Base-by-base conservation (phyloP, 1,140 invertebrate genomes). In the Papilio dardanus region DNA sequence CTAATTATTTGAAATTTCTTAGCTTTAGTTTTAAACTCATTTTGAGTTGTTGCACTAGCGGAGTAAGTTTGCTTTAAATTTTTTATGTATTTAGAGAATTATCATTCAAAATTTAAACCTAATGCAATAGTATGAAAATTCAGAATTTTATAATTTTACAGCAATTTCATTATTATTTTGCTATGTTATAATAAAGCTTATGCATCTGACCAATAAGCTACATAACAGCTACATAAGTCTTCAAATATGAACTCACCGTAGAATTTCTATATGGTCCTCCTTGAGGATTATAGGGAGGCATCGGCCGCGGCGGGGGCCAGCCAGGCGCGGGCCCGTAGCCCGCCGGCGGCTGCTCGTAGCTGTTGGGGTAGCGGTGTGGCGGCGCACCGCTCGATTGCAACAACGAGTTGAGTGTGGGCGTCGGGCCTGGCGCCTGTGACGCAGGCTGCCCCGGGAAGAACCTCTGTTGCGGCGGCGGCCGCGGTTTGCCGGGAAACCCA, bases 351-450 rank as follows among this genome's bases (percentile, higher is more conserved):
- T 92, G 92, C 10, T 93, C 92, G 83, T 93, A 93, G 80, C 89
- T 91, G 77, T 92, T 93, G 81, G 87, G 94, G 83, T 90, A 93
- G 80, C 88, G 93, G 81, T 93, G 95, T 76, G 95, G 94, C 78
- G 94, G 94, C 87, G 96, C 95, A 77, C 97, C 97, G 83, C 97
- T 97, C 37, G 96, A 96, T 92, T 98, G 97, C 42, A 98, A 94
- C 82, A 98, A 93, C 84, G 98, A 97, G 92, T 98, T 98, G 74
- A 98, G 94, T 33, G 98, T 98, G 65, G 98, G 98, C 58, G 98
- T 98, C 19, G 97, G 97, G 66, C 97, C 97, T 76, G 96, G 96
- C 71, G 96, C 96, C 88, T 97, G 97, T 28, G 95, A 95, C 81
- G 96, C 95, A 76, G 94, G 94, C 84, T 96, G 96, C 75, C 96